A percentile compares a stretch with the other conserved stretches of the same genome.
Evolutionary conservation across 2,888 invertebrate species (phyloP).

Genomic region (Phyto melanocephala): DNA sequence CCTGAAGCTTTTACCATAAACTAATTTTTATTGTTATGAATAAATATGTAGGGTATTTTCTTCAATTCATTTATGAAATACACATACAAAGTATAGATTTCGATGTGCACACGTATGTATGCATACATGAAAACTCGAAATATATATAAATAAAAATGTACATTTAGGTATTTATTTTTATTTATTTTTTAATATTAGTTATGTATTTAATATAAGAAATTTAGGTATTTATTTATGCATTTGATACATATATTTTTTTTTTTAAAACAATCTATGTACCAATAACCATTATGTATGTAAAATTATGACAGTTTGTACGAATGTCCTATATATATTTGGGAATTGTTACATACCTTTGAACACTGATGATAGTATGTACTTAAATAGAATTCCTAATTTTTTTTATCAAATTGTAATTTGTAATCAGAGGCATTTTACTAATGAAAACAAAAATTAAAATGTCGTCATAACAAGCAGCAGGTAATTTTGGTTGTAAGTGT

Average conservation of each 20-base stretch:
- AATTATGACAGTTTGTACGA: not conserved
- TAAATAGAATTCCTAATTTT: not conserved
- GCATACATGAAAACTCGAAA: not conserved
- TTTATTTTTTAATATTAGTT: no score
- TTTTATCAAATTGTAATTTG: not conserved
- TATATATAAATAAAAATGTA: not conserved
- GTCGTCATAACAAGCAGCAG: slow-evolving; percentile 55
- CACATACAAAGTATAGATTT: no score
- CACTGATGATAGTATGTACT: not conserved
- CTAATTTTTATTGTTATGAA: not conserved
- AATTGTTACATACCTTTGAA: slow-evolving; percentile 10
- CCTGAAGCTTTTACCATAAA: not conserved
- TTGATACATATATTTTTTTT: not conserved
- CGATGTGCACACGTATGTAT: not conserved
- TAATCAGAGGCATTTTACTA: not conserved
- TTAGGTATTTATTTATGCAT: no score
- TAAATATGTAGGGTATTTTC: not conserved
- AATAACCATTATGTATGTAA: not conserved
- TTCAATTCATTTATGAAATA: not conserved
- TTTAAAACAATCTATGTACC: not conserved
- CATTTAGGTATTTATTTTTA: no score
- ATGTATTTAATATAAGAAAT: no score
- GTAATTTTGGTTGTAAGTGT: slow-evolving; percentile 33
- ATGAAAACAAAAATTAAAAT: slow-evolving; percentile 27
- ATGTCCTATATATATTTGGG: not conserved